Evolutionary conservation across 37 sponge, comb jelly and placozoan species (phyloP).

Genomic region (Mnemiopsis leidyi): DNA sequence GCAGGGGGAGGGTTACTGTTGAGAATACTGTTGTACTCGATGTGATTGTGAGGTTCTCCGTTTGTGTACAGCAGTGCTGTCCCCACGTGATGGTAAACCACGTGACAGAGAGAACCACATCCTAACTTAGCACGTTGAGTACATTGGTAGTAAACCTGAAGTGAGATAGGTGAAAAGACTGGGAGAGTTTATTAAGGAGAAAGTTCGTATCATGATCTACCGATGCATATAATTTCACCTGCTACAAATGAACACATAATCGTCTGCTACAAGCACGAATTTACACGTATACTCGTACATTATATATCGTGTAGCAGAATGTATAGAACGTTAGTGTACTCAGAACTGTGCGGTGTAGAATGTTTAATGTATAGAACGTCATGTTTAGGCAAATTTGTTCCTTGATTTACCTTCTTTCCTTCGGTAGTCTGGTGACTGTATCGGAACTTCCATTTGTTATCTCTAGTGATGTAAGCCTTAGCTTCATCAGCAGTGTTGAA

Average conservation of each 20-base stretch:
- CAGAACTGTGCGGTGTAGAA: no score
- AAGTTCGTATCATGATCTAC: no score
- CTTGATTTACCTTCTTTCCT: constrained; percentile 54
- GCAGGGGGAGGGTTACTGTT: constrained; percentile 9
- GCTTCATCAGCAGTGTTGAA: constrained; percentile 49
- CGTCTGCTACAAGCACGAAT: no score
- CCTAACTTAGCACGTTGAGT: constrained; percentile 45
- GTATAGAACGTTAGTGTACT: no score
- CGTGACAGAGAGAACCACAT: constrained; percentile 38
- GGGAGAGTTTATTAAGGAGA: no score
- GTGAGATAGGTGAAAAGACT: no score
- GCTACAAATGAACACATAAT: no score
- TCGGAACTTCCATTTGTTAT: constrained; percentile 57
- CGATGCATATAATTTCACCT: no score
- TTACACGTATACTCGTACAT: no score
- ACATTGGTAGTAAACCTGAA: constrained; percentile 47
- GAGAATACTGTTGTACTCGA: constrained; percentile 24
- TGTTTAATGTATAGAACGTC: no score
- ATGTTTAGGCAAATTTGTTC: no score
- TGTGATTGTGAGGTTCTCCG: constrained; percentile 40
- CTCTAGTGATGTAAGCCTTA: not conserved
- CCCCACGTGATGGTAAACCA: constrained; percentile 34
- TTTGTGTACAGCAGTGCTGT: constrained; percentile 42
- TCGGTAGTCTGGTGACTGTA: constrained; percentile 56
- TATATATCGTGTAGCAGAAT: no score